Base-by-base conservation (phyloP, 2,113 vertebrate species). In the Rafetus swinhoei region DNA sequence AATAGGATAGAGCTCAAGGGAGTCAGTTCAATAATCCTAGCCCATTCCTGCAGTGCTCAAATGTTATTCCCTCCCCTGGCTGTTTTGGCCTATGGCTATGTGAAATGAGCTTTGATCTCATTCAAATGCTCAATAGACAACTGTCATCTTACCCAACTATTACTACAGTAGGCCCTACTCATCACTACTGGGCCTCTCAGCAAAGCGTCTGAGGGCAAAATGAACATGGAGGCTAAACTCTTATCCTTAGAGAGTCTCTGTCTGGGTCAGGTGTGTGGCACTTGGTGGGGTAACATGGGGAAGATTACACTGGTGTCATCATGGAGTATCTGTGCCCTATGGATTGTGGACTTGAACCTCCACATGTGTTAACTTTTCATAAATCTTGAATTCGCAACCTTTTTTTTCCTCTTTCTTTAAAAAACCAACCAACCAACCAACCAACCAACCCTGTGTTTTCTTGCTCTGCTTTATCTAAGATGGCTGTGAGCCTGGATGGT, bases 241-340 rank as follows among this genome's bases (percentile, higher is more conserved):
- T n/a, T n/a, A n/a, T n/a, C 65, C 18, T 22, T 35, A 76, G 35
- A 76, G 21, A 76, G 21, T 16, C 9, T 39, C 39, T 45, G 39
- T 76, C 74, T 76, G 72, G 22, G 35, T 69, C 65, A 69, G 15
- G 62, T 8, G 16, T 21, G 8, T 69, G 16, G 65, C 32, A 19
- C 16, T 18, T 18, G 65, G 8, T n/a, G 29, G 32, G 15, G 29
- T 14, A 32, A n/a, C n/a, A 18, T 0, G 1, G 32, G 55, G 80
- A 39, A 39, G 59, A 24, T 55, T 6, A 4, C 0, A 0, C 0
- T 29, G 57, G 55, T 0, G 7, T 7, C 8, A 19, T 9, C 13
- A 6, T 59, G 45, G 22, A 45, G 5, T 45, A 76, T 25, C 11
- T 77, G 39, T 39, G 35, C 12, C 13, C 72, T 45, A 11, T 77